A percentile compares a stretch with the other conserved stretches of the same genome.
Conservation (phyloP, 2,113 vertebrate genomes). For the Galeopterus variegatus region DNA sequence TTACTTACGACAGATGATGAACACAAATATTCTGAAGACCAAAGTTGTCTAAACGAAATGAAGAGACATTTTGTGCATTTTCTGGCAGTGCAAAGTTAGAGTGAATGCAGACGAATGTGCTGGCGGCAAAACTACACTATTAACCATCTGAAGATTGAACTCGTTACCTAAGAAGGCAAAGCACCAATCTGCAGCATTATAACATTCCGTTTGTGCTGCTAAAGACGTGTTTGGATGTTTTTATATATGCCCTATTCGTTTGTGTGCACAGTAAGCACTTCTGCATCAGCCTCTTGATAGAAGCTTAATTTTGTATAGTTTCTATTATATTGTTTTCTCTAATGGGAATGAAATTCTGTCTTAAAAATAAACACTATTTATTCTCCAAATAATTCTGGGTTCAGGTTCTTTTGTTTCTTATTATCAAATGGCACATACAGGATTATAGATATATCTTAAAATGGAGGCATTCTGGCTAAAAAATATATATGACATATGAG, state of each 20-base stretch:
- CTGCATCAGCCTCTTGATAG: constrained; percentile 12
- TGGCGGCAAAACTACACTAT: constrained; percentile 52
- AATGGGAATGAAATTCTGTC: constrained; percentile 56
- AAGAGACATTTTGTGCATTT: constrained; percentile 51
- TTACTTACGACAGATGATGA: constrained; percentile 57
- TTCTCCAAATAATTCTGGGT: constrained; percentile 61
- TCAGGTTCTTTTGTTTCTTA: constrained; percentile 34
- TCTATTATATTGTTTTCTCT: constrained; percentile 62
- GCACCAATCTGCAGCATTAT: constrained; percentile 33
- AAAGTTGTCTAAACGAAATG: constrained; percentile 20
- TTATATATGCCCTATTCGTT: constrained; percentile 1
- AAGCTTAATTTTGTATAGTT: constrained; percentile 70
- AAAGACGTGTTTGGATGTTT: neutral
- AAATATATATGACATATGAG: constrained; percentile 2
- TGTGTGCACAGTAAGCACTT: neutral
- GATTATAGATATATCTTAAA: constrained; percentile 56
- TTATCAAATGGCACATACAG: neutral
- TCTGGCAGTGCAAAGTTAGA: neutral
- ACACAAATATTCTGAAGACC: constrained; percentile 33
- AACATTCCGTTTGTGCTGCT: constrained; percentile 38
- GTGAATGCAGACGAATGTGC: constrained; percentile 17
- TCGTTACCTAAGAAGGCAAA: constrained; percentile 66
- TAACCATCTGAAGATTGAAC: constrained; percentile 42
- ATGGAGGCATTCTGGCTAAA: constrained; percentile 8
- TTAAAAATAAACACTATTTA: constrained; percentile 69